Evolutionary conservation across 2,888 invertebrate species (phyloP).

Genomic region (Drosophila kuntzei): DNA sequence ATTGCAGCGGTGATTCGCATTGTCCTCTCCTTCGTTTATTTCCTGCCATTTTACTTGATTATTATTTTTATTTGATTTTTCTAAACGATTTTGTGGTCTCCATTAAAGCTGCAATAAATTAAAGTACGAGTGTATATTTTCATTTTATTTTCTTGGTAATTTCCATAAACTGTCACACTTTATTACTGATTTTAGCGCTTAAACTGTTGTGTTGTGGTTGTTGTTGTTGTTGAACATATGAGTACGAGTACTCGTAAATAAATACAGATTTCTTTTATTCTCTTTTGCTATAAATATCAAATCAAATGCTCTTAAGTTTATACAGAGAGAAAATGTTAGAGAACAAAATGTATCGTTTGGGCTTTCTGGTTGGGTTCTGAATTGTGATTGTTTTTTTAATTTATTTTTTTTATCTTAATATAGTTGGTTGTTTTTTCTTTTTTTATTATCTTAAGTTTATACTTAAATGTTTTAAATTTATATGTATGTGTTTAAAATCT

Average conservation of each 20-base stretch:
- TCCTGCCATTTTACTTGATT: not conserved
- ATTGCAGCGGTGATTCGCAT: slow-evolving; percentile 54
- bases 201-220: slow-evolving; percentile 22
- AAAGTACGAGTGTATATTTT: slow-evolving; percentile 7
- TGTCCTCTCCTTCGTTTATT: slow-evolving; percentile 26
- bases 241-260: slow-evolving; percentile 35
- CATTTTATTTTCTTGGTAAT: slow-evolving; percentile 33
- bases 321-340: slow-evolving; percentile 9
- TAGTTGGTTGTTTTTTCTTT: slow-evolving; percentile 26
- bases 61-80: slow-evolving; percentile 25
- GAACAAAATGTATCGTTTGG: slow-evolving; percentile 50
- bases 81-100: slow-evolving; percentile 31
- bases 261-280: slow-evolving; percentile 39
- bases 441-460: slow-evolving; percentile 31
- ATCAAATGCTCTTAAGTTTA: slow-evolving; percentile 38
- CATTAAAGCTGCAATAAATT: slow-evolving; percentile 21
- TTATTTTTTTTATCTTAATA: slow-evolving; percentile 11
- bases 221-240: slow-evolving; percentile 41
- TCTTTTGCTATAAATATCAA: slow-evolving; percentile 23
- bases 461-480: slow-evolving; percentile 38
- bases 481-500: slow-evolving; percentile 62
- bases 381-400: slow-evolving; percentile 43
- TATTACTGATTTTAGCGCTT: slow-evolving; percentile 66
- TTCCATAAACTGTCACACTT: slow-evolving; percentile 75
- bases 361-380: slow-evolving; percentile 44